Conservation (phyloP, 2,888 invertebrate genomes). For the Seladonia tumulorum region DNA sequence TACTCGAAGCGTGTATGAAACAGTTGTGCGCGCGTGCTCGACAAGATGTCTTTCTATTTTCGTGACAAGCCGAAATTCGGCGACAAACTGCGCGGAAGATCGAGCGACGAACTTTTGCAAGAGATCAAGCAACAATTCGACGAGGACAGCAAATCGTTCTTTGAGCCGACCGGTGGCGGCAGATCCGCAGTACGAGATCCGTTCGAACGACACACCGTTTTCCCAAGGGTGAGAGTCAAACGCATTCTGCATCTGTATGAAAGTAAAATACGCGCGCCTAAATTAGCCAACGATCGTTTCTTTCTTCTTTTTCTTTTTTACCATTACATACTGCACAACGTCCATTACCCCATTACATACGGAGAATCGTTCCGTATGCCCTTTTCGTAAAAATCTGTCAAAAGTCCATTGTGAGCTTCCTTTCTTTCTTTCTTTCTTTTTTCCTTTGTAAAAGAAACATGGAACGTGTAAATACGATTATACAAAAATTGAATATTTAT, state of each 20-base stretch:
- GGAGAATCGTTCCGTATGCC: neutral
- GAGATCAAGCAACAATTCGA: conserved; percentile 81
- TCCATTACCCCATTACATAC: neutral
- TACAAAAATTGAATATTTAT: conserved; percentile 73
- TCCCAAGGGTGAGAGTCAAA: conserved; percentile 70
- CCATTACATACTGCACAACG: neutral
- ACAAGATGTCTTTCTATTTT: conserved; percentile 80
- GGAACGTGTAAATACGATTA: neutral
- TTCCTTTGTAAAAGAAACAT: neutral
- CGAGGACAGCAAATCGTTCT: conserved; percentile 77
- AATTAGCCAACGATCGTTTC: neutral
- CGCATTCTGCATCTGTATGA: neutral
- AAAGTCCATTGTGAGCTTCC: neutral
- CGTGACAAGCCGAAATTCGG: conserved; percentile 80
- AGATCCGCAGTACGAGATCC: conserved; percentile 71
- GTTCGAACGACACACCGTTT: conserved; percentile 77
- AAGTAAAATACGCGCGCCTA: neutral
- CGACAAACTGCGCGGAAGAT: conserved; percentile 79
- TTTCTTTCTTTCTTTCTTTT: neutral
- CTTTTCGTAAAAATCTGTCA: neutral
- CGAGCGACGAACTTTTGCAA: conserved; percentile 79
- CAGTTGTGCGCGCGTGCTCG: conserved; percentile 8
- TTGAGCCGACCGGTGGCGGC: conserved; percentile 69
- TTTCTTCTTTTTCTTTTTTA: neutral
- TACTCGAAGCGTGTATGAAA: conserved; percentile 34